Base-by-base conservation (phyloP, 2,888 invertebrate species). In the Mythimna impura region DNA sequence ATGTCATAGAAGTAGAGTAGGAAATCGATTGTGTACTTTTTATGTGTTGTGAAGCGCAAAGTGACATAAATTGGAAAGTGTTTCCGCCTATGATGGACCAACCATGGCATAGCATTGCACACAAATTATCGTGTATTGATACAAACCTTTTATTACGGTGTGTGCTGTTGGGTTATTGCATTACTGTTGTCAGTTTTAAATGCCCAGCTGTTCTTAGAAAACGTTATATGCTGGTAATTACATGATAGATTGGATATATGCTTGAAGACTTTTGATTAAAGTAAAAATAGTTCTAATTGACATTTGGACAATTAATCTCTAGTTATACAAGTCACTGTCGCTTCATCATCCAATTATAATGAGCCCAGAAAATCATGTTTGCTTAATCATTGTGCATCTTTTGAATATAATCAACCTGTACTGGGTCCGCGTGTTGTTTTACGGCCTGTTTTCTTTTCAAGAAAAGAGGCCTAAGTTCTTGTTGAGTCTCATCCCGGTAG, bases 31-130 rank as follows among this genome's bases (percentile, higher is more conserved):
- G 82, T 66, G 67, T 34, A 57, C 25, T 71, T 80, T 74, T 70
- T 71, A 65, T 87, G 86, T 82, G 87, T 85, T 82, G 83, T 88
- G 85, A 89, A 88, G 89, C 91, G 89, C 88, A 91, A 87, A 90
- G 89, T 93, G 91, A 91, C 92, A 93, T 92, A 91, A 91, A 93
- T 88, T 94, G 93, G 94, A 94, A 94, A 94, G 93, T 90, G 91
- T 90, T 94, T 93, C 93, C 94, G 91, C 86, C 83, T 82, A 85
- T 85, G 90, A 90, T 91, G 91, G 89, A 89, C 91, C 86, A 92
- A 92, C 83, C 83, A 88, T 90, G 69, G 55, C 64, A 67, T 74
- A 72, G 61, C 72, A 71, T 92, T 91, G 91, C 93, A 89, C 87
- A 88, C 87, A 90, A 92, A 92, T 92, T 90, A 90, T 86, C 86